Evolutionary conservation across 2,888 invertebrate species (phyloP).

Genomic region (Cosmia trapezina): DNA sequence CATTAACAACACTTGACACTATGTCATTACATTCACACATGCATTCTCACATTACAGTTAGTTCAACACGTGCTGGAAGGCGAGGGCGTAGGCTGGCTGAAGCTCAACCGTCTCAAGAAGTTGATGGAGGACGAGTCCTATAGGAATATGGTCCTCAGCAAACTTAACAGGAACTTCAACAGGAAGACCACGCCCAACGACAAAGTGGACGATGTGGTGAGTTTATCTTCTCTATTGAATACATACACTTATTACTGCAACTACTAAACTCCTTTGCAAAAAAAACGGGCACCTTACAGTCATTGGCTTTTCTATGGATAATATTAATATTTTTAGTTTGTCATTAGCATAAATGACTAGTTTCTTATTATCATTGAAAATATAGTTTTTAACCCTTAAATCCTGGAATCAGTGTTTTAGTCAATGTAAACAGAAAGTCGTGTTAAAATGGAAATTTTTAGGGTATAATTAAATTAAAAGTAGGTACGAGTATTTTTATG

Average conservation of each 20-base stretch:
- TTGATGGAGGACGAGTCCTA: slow-evolving; percentile 99
- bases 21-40: background rate
- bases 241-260: background rate
- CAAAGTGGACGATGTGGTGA: slow-evolving; percentile 99
- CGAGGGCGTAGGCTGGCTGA: slow-evolving; percentile 99
- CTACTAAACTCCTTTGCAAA: too few species aligned
- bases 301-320: too few species aligned
- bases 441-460: too few species aligned
- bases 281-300: too few species aligned
- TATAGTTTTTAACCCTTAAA: too few species aligned
- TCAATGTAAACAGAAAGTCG: too few species aligned
- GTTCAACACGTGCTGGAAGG: slow-evolving; percentile 96
- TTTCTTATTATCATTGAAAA: too few species aligned
- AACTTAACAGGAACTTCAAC: slow-evolving; percentile 98
- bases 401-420: too few species aligned
- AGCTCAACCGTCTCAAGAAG: slow-evolving; percentile 97
- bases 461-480: too few species aligned
- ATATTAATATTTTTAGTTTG: too few species aligned
- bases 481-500: too few species aligned
- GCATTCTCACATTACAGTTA: slow-evolving; percentile 85
- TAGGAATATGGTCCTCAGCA: slow-evolving; percentile 98
- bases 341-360: too few species aligned
- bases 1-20: background rate
- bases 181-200: slow-evolving; percentile 98
- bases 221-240: slow-evolving; percentile 68